Evolutionary conservation across 2,888 invertebrate genomes (phyloP).

Genomic region (Hartigia nigra): DNA sequence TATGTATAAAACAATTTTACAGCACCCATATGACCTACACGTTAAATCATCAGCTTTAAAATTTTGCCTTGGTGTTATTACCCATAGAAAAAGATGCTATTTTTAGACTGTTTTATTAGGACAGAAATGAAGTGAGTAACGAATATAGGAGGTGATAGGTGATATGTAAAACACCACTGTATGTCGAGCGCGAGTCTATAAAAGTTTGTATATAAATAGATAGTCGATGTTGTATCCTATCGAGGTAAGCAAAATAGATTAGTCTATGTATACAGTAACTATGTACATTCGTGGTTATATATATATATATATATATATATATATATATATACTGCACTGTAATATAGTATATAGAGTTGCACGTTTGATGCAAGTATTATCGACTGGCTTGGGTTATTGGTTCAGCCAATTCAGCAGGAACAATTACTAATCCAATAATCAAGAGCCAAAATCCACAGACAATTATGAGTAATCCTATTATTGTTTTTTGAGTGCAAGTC

Average conservation of each 20-base stretch:
- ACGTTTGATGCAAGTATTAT: background rate
- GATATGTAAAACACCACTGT: background rate
- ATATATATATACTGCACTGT: background rate
- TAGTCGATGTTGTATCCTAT: background rate
- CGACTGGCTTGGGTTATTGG: background rate
- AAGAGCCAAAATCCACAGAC: background rate
- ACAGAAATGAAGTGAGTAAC: background rate
- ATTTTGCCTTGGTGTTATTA: background rate
- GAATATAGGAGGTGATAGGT: background rate
- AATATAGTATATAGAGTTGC: background rate
- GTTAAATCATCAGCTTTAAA: background rate
- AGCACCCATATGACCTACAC: too few species aligned
- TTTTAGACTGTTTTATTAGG: background rate
- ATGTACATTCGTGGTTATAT: background rate
- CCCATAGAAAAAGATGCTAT: background rate
- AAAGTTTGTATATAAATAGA: background rate
- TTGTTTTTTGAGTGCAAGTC: background rate
- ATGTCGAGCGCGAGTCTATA: background rate
- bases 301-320: background rate
- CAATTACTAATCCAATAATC: background rate
- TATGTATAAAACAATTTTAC: too few species aligned
- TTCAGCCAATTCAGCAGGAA: background rate
- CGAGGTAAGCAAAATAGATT: background rate
- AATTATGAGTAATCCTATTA: background rate
- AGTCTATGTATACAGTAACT: background rate